phyloP scores from a whole-genome alignment of 2,888 invertebrate species.

The Lucinisca nassula region DNA sequence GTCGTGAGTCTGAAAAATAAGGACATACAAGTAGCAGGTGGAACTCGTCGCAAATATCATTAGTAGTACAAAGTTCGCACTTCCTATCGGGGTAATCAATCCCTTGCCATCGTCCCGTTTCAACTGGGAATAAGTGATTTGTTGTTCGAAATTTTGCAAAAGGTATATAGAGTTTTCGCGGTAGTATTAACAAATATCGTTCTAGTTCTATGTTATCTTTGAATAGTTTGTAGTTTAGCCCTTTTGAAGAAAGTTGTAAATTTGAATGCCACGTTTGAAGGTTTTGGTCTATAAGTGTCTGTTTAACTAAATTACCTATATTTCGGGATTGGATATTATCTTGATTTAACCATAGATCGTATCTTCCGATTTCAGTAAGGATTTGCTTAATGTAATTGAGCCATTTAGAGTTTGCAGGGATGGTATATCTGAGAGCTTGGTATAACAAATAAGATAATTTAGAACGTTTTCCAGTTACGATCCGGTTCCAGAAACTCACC shows the following conservation, averaged over 20 bases:
- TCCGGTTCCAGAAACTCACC: neutral
- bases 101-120: slow-evolving; percentile 19
- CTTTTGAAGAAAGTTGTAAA: neutral
- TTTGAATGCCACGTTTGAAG: neutral
- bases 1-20: neutral
- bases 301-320: neutral
- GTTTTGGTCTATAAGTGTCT: neutral
- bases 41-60: slow-evolving; percentile 10
- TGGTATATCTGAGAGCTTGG: neutral
- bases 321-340: too few species aligned
- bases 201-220: neutral
- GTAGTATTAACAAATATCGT: neutral
- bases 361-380: neutral
- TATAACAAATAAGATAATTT: neutral
- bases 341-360: neutral
- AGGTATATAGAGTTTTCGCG: too few species aligned
- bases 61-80: slow-evolving; percentile 18
- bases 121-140: slow-evolving; percentile 29
- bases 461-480: neutral
- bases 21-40: slow-evolving; percentile 32
- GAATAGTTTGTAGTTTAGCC: neutral
- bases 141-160: slow-evolving; percentile 28
- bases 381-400: neutral
- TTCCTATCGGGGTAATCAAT: slow-evolving; percentile 21
- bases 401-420: neutral